A percentile compares a stretch with the other conserved stretches of the same genome.
phyloP scores from a whole-genome alignment of 2,888 invertebrate species.

The Ceraclea dissimilis region DNA sequence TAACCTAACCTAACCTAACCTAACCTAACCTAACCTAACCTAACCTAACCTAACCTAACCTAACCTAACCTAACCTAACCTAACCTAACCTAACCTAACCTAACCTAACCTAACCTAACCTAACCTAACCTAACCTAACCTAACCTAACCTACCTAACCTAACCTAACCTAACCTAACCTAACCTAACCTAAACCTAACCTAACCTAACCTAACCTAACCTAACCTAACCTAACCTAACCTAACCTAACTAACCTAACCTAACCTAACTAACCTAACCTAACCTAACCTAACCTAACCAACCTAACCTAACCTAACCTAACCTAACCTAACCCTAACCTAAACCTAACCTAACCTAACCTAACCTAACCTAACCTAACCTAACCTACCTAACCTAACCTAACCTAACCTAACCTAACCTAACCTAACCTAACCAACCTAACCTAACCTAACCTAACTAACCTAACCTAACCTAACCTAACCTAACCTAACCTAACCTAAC shows the following conservation, averaged over 20 bases:
- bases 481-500: constrained; percentile 2
- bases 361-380: constrained; percentile 26
- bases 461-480: constrained; percentile 3
- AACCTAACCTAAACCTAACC: constrained; percentile 22
- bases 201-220: constrained; percentile 24
- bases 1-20: constrained; percentile 25
- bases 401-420: constrained; percentile 21
- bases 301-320: constrained; percentile 22
- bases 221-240: constrained; percentile 27
- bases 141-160: constrained; percentile 25
- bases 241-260: constrained; percentile 27
- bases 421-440: neutral
- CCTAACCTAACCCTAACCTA: constrained; percentile 25
- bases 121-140: constrained; percentile 25
- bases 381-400: constrained; percentile 27
- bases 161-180: constrained; percentile 24
- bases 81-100: constrained; percentile 24
- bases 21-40: constrained; percentile 24
- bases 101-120: constrained; percentile 22
- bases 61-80: constrained; percentile 22
- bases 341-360: constrained; percentile 25
- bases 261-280: constrained; percentile 24
- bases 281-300: constrained; percentile 45
- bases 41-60: constrained; percentile 24
- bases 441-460: constrained; percentile 3